A percentile compares a stretch with the other conserved stretches of the same genome.
phyloP scores from a whole-genome alignment of 92 coral and sea anemone species.

The Epizoanthus fatuus region DNA sequence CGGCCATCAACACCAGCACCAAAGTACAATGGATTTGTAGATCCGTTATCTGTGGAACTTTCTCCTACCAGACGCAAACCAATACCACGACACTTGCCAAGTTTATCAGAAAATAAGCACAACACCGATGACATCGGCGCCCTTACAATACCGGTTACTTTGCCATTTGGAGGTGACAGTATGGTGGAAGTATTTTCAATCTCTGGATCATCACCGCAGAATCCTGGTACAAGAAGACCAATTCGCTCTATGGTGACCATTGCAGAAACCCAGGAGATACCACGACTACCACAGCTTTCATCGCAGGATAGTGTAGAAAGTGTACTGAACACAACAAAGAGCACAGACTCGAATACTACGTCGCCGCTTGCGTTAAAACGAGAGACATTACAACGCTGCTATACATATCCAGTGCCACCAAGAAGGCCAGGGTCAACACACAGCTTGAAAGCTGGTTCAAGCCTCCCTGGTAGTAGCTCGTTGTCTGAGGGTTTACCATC shows the following conservation, averaged over 20 bases:
- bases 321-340: not conserved
- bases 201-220: constrained; percentile 1
- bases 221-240: not conserved
- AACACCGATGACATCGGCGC: not conserved
- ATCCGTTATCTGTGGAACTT: not conserved
- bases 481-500: constrained; percentile 20
- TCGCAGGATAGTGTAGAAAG: not conserved
- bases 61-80: not conserved
- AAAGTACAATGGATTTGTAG: constrained; percentile 2
- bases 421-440: not conserved
- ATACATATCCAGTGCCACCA: constrained; percentile 19
- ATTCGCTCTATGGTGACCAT: not conserved
- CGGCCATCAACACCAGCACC: constrained; percentile 28
- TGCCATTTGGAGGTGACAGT: not conserved
- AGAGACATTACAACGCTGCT: not conserved
- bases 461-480: not conserved
- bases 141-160: constrained; percentile 25
- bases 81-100: constrained; percentile 15
- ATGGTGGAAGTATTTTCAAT: not conserved
- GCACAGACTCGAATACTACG: not conserved
- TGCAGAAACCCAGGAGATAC: constrained; percentile 4
- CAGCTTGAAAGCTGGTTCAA: not conserved
- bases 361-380: not conserved
- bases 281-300: constrained; percentile 34
- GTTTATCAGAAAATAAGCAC: not conserved